These are phyloP conservation scores for Gnathonemus longibarbis DNA, from an alignment of 2,113 vertebrate genomes.

Conservation along the genomic window DNA sequence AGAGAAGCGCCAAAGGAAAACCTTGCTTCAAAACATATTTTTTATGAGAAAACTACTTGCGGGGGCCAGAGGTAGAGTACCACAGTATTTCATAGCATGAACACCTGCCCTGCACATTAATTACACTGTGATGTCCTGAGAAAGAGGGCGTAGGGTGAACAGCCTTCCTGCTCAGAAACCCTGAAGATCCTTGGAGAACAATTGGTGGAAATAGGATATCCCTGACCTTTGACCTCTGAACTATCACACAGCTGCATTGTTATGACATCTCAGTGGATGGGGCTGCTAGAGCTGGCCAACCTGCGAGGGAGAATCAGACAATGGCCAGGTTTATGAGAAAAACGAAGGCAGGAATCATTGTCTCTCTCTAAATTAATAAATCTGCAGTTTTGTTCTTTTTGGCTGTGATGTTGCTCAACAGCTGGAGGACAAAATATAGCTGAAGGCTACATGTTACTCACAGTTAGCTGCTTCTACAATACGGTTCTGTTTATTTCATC, in stretches of 20 bases:
- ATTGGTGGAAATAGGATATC: conserved; percentile 50
- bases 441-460: neutral
- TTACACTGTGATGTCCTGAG: neutral
- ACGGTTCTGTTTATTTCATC: neutral
- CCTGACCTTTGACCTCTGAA: conserved; percentile 34
- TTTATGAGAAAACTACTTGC: neutral
- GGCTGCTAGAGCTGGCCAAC: neutral
- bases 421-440: conserved; percentile 18
- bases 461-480: neutral
- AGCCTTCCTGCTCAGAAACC: conserved; percentile 26
- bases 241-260: conserved; percentile 27
- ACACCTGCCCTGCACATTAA: conserved; percentile 16
- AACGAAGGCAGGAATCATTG: conserved; percentile 6
- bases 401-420: conserved; percentile 11
- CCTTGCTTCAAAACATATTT: neutral
- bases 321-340: neutral
- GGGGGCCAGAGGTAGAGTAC: neutral
- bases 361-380: conserved; percentile 20
- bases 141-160: neutral
- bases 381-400: conserved; percentile 10
- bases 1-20: neutral
- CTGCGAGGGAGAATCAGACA: neutral
- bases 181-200: conserved; percentile 45
- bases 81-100: neutral
- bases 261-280: neutral